Evolutionary conservation across 2,797 vertebrate genomes (phyloP).

Genomic region (Siniperca scherzeri): DNA sequence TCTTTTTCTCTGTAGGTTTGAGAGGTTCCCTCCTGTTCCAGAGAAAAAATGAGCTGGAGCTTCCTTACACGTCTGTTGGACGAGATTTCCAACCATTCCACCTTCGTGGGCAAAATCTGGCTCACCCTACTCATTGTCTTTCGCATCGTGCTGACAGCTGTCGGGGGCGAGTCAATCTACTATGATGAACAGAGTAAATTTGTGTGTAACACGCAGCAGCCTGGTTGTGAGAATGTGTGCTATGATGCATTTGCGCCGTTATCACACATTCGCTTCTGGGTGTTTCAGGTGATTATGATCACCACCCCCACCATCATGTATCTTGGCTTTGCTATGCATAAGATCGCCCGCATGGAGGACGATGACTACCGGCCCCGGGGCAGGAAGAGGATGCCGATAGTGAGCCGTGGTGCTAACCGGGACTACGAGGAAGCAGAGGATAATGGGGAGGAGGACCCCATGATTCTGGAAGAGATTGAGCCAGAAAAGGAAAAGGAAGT

Average conservation of each 20-base stretch:
- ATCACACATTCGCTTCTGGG: conserved; percentile 94
- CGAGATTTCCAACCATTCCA: conserved; percentile 96
- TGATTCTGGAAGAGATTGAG: conserved; percentile 92
- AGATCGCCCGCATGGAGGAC: conserved; percentile 87
- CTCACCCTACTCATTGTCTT: conserved; percentile 93
- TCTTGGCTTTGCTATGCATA: conserved; percentile 94
- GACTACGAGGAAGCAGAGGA: conserved; percentile 95
- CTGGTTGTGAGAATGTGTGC: conserved; percentile 95
- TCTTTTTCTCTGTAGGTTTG: conserved; percentile 62
- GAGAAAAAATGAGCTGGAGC: conserved; percentile 92
- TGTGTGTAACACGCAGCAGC: conserved; percentile 92
- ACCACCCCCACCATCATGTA: conserved; percentile 92
- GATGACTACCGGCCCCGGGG: conserved; percentile 75
- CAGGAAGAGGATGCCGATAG: conserved; percentile 85
- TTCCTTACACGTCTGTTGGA: conserved; percentile 93
- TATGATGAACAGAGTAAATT: conserved; percentile 97
- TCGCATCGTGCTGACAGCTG: conserved; percentile 92
- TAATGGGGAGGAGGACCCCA: conserved; percentile 93
- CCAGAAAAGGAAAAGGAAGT: conserved; percentile 86
- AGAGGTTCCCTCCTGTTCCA: conserved; percentile 23
- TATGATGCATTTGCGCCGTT: conserved; percentile 92
- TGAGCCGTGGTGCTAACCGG: conserved; percentile 87
- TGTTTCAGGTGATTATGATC: conserved; percentile 94
- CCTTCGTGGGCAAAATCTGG: conserved; percentile 95
- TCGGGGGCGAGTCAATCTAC: conserved; percentile 95